Evolutionary conservation across 2,888 invertebrate genomes (phyloP).

Genomic region (Colostygia pectinataria): DNA sequence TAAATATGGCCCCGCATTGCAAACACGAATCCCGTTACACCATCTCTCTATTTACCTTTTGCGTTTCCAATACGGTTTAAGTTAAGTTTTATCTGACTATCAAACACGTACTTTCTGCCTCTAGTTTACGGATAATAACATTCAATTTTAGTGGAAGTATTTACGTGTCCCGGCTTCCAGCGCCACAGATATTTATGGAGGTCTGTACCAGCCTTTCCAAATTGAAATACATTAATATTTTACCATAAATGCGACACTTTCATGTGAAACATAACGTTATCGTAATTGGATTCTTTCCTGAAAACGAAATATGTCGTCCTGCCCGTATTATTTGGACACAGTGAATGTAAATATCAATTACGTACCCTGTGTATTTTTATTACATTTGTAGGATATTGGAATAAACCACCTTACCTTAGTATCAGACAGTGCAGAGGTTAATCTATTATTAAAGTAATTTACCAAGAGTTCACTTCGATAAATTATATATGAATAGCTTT

Average conservation of each 20-base stretch:
- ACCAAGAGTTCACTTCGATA: too few relatives aligned
- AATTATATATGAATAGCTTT: too few relatives aligned
- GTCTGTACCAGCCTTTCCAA: conserved; percentile 77
- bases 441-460: too few relatives aligned
- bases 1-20: conserved; percentile 13
- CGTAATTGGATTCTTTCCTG: conserved; percentile 81
- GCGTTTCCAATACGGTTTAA: conserved; percentile 29
- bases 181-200: conserved; percentile 79
- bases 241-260: conserved; percentile 82
- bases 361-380: conserved; percentile 39
- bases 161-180: conserved; percentile 71
- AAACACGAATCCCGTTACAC: conserved; percentile 17
- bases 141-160: conserved; percentile 78
- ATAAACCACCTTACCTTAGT: conserved; percentile 7
- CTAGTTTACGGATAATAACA: conserved; percentile 72
- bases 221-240: conserved; percentile 84
- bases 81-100: conserved; percentile 45
- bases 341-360: conserved; percentile 48
- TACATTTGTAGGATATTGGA: conserved; percentile 28
- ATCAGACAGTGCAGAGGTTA: not conserved
- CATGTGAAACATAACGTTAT: conserved; percentile 79
- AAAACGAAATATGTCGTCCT: conserved; percentile 55
- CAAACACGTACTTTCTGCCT: conserved; percentile 46
- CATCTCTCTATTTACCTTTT: conserved; percentile 22
- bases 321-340: conserved; percentile 52